These are phyloP conservation scores for Argyresthia albistria DNA, from an alignment of 2,888 invertebrate species.

Conservation along the genomic window DNA sequence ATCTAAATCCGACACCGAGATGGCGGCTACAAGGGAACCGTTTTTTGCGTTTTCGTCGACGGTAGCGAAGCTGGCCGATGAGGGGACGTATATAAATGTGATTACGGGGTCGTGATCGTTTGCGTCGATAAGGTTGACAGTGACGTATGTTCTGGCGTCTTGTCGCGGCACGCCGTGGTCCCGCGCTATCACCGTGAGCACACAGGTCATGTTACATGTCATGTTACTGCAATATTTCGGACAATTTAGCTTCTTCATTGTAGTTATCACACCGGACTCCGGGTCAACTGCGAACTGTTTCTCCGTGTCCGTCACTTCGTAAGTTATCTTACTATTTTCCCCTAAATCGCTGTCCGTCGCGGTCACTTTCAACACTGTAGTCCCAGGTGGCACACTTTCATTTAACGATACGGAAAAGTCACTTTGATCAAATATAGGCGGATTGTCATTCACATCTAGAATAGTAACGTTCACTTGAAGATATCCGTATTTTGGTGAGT, in stretches of 20 bases:
- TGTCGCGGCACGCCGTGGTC: conserved; percentile 94
- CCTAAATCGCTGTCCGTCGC: conserved; percentile 95
- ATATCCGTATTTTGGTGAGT: conserved; percentile 85
- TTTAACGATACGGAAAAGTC: conserved; percentile 94
- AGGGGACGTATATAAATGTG: conserved; percentile 88
- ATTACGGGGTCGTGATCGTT: conserved; percentile 96
- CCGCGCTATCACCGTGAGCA: conserved; percentile 93
- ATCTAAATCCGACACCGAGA: conserved; percentile 93
- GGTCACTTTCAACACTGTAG: conserved; percentile 90
- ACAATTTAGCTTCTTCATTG: conserved; percentile 84
- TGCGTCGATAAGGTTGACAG: conserved; percentile 91
- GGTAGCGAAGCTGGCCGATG: conserved; percentile 88
- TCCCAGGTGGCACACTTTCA: conserved; percentile 94
- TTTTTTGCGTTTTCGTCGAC: conserved; percentile 95
- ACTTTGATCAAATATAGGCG: conserved; percentile 94
- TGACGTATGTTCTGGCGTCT: conserved; percentile 93
- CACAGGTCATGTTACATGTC: conserved; percentile 92
- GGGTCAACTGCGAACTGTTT: conserved; percentile 93
- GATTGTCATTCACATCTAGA: conserved; percentile 94
- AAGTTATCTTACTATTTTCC: conserved; percentile 93
- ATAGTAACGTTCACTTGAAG: conserved; percentile 92
- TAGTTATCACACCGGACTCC: conserved; percentile 91
- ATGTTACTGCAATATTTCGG: conserved; percentile 83
- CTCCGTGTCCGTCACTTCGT: conserved; percentile 88
- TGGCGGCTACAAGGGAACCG: conserved; percentile 93